A percentile compares a stretch with the other conserved stretches of the same genome.
Conservation (phyloP, 2,797 vertebrate species). For the Champsocephalus gunnari region DNA sequence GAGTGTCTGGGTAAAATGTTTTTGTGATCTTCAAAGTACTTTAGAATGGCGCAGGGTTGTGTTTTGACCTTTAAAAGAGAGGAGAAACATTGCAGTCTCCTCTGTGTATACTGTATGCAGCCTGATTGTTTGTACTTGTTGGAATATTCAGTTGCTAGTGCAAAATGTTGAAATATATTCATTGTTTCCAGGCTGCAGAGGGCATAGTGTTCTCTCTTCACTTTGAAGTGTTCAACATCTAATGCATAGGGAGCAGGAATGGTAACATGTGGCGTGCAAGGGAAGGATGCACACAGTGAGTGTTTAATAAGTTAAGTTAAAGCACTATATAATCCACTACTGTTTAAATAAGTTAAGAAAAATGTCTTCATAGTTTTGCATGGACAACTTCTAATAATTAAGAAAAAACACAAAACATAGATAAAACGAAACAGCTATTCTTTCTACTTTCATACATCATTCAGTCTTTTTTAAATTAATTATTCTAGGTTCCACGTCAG, state of each 20-base stretch:
- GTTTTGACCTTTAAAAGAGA: slow-evolving; percentile 59
- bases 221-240: slow-evolving; percentile 74
- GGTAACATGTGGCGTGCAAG: slow-evolving; percentile 13
- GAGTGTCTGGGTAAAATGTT: slow-evolving; percentile 38
- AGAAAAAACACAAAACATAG: not conserved
- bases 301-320: slow-evolving; percentile 11
- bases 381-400: not conserved
- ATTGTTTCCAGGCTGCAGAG: slow-evolving; percentile 42
- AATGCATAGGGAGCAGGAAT: slow-evolving; percentile 62
- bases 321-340: slow-evolving; percentile 2
- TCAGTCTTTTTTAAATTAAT: not conserved
- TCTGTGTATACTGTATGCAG: slow-evolving; percentile 5
- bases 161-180: slow-evolving; percentile 54
- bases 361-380: not conserved
- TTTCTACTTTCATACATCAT: not conserved
- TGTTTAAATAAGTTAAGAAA: not conserved
- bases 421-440: not conserved
- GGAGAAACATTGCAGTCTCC: slow-evolving; percentile 26
- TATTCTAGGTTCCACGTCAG: not conserved
- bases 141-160: slow-evolving; percentile 48
- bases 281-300: slow-evolving; percentile 19
- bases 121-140: slow-evolving; percentile 40
- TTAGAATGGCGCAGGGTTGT: slow-evolving; percentile 23
- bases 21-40: slow-evolving; percentile 48
- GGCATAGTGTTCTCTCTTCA: slow-evolving; percentile 59